A percentile compares a stretch with the other conserved stretches of the same genome.
Conservation (phyloP, 2,888 invertebrate species). For the Melanophora roralis region DNA sequence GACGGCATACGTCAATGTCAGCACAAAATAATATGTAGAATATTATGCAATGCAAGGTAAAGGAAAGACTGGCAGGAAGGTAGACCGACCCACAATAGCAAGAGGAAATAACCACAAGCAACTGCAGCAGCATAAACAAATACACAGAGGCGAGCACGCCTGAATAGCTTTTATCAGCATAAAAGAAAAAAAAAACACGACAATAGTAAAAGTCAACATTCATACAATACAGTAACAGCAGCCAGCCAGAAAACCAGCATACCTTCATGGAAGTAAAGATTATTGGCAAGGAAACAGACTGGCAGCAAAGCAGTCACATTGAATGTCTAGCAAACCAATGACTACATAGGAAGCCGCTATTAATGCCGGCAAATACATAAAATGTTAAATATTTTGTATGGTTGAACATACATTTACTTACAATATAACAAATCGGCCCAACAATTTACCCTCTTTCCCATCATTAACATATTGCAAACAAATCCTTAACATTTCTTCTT, state of each 20-base stretch:
- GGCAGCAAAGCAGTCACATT: slow-evolving; percentile 9
- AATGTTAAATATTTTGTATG: slow-evolving; percentile 51
- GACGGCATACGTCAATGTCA: slow-evolving; percentile 60
- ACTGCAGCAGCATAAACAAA: slow-evolving; percentile 36
- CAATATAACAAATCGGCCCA: slow-evolving; percentile 41
- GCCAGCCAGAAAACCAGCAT: slow-evolving; percentile 7
- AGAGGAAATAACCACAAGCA: slow-evolving; percentile 54
- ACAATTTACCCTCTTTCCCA: slow-evolving; percentile 14
- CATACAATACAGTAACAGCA: slow-evolving; percentile 14
- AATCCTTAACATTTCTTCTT: slow-evolving; percentile 1
- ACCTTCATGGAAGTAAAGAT: slow-evolving; percentile 34
- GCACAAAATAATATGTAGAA: slow-evolving; percentile 56
- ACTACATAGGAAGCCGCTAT: background rate
- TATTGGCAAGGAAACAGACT: slow-evolving; percentile 38
- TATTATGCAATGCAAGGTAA: slow-evolving; percentile 28
- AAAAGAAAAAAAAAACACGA: slow-evolving; percentile 12
- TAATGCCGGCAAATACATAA: slow-evolving; percentile 27
- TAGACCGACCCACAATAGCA: slow-evolving; percentile 22
- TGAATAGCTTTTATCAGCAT: slow-evolving; percentile 50
- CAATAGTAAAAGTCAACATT: slow-evolving; percentile 42
- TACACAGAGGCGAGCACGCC: slow-evolving; percentile 11
- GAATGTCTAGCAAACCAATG: background rate
- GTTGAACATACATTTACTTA: slow-evolving; percentile 39
- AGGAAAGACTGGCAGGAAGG: too few species aligned
- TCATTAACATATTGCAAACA: background rate